A percentile compares a stretch with the other conserved stretches of the same genome.
phyloP scores from a whole-genome alignment of 2,113 vertebrate species.

The Poeciliopsis turrubarensis region DNA sequence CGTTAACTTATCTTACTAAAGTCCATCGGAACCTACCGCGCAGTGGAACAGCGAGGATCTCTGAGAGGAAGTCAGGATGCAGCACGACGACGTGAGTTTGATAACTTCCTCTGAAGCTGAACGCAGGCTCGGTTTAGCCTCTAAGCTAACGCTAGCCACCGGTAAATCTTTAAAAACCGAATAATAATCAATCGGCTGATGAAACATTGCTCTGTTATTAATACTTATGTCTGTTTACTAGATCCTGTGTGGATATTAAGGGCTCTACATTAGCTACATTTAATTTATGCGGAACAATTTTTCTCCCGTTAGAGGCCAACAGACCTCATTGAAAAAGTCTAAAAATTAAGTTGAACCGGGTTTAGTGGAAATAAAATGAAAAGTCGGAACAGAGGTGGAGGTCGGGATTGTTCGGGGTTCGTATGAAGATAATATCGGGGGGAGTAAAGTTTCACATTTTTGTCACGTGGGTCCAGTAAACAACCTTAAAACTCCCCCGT shows the following conservation, averaged over 20 bases:
- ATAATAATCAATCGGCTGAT: neutral
- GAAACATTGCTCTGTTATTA: neutral
- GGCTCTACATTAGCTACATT: neutral
- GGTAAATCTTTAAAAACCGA: neutral
- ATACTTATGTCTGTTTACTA: neutral
- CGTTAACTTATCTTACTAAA: rapidly evolving
- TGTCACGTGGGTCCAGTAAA: neutral
- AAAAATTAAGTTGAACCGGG: neutral
- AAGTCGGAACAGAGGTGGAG: too few relatives aligned
- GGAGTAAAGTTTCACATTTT: neutral
- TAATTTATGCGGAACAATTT: neutral
- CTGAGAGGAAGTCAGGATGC: slow-evolving; percentile 62
- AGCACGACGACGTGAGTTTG: slow-evolving; percentile 82
- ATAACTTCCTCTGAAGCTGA: rapidly evolving
- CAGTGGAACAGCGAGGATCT: neutral
- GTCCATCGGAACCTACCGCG: rapidly evolving
- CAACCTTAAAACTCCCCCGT: neutral
- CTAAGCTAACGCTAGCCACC: slow-evolving; percentile 37
- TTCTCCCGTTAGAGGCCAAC: neutral
- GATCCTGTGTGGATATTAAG: neutral
- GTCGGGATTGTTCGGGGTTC: rapidly evolving
- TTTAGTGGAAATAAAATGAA: neutral
- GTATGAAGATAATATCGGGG: neutral
- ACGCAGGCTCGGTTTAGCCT: neutral
- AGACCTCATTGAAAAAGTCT: neutral